phyloP scores from a whole-genome alignment of 2,113 vertebrate species.

The Spermophilus dauricus region DNA sequence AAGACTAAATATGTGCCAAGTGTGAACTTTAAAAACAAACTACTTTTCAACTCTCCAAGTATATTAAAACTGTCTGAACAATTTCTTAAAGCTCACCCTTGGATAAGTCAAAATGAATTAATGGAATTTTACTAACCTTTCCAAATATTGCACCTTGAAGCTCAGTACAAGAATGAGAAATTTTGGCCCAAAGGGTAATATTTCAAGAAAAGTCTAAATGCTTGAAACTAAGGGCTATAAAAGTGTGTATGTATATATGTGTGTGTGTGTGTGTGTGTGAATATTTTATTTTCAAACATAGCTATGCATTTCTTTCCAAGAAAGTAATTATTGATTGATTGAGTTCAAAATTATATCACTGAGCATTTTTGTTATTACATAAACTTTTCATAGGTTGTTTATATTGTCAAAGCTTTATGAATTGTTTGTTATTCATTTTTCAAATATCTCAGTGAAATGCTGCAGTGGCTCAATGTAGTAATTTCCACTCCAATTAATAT shows the following conservation, averaged over 20 bases:
- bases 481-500: not conserved
- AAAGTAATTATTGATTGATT: not conserved
- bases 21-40: conserved; percentile 74
- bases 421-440: not conserved
- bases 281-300: conserved; percentile 12
- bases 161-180: conserved; percentile 63
- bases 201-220: conserved; percentile 60
- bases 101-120: conserved; percentile 72
- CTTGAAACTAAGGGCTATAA: conserved; percentile 7
- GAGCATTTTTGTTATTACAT: not conserved
- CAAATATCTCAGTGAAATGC: not conserved
- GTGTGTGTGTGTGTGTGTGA: not conserved
- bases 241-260: not conserved
- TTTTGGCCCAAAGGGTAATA: conserved; percentile 45
- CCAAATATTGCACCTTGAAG: conserved; percentile 69
- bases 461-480: not conserved
- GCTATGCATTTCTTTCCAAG: not conserved
- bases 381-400: not conserved
- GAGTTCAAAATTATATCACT: not conserved
- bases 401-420: not conserved
- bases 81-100: conserved; percentile 66
- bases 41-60: conserved; percentile 61
- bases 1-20: not conserved
- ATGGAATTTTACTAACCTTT: conserved; percentile 79
- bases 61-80: conserved; percentile 46